Evolutionary conservation across 2,797 vertebrate species (phyloP).

Genomic region (Amblyopsis hoosieri): DNA sequence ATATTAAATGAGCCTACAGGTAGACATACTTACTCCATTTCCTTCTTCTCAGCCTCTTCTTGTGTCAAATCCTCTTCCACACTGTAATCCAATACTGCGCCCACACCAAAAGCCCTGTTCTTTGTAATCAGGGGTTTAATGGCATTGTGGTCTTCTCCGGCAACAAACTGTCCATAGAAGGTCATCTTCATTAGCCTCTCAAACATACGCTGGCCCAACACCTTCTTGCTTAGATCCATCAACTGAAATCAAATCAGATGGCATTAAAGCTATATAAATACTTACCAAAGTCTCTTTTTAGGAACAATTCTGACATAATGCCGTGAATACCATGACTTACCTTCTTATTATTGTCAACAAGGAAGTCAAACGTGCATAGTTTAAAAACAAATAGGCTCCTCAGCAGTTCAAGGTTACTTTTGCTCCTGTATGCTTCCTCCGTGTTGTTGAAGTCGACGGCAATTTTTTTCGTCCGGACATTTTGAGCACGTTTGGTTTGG

Average conservation of each 20-base stretch:
- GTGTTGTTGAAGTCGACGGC: conserved; percentile 85
- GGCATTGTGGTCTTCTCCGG: conserved; percentile 89
- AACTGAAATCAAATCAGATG: conserved; percentile 70
- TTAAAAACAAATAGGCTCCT: conserved; percentile 87
- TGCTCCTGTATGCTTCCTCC: conserved; percentile 87
- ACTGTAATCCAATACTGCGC: conserved; percentile 92
- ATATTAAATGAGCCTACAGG: no score
- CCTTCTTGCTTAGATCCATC: conserved; percentile 78
- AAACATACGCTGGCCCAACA: conserved; percentile 86
- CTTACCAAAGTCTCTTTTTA: background rate
- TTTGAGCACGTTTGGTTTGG: conserved; percentile 6
- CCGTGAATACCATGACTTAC: conserved; percentile 44
- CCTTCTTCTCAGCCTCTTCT: conserved; percentile 83
- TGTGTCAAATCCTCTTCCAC: conserved; percentile 89
- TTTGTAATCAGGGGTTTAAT: conserved; percentile 87
- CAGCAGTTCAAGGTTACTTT: conserved; percentile 83
- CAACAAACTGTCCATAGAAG: conserved; percentile 96
- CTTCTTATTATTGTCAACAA: conserved; percentile 85
- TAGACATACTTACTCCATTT: conserved; percentile 83
- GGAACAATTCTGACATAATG: no score
- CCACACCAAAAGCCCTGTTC: conserved; percentile 87
- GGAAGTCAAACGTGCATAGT: conserved; percentile 82
- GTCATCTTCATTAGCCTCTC: conserved; percentile 93
- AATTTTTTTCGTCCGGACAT: conserved; percentile 26
- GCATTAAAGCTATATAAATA: background rate